Evolutionary conservation across 2,888 invertebrate genomes (phyloP).

Genomic region (Dexiosoma caninum): DNA sequence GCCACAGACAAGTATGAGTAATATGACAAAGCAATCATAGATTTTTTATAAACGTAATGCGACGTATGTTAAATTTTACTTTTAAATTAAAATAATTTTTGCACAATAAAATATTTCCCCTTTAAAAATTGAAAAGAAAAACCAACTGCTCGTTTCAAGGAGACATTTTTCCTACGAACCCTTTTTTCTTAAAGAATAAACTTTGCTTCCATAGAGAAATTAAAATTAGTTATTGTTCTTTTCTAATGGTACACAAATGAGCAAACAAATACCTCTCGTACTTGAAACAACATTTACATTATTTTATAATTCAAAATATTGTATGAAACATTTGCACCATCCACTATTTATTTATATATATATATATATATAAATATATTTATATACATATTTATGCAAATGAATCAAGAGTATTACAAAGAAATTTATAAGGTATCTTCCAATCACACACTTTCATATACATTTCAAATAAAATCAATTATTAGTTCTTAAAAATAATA

Average conservation of each 20-base stretch:
- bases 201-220: neutral
- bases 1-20: too few species aligned
- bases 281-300: conserved; percentile 3
- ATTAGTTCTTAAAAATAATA: neutral
- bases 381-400: too few species aligned
- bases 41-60: too few species aligned
- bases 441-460: neutral
- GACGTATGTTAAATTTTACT: too few species aligned
- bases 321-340: conserved; percentile 23
- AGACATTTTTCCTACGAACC: neutral
- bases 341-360: conserved; percentile 51
- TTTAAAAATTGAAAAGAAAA: too few species aligned
- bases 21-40: too few species aligned
- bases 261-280: neutral
- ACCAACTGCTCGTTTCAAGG: neutral
- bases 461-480: neutral
- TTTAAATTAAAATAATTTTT: too few species aligned
- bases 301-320: conserved; percentile 50
- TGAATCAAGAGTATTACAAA: conserved; percentile 33
- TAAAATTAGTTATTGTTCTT: conserved; percentile 7
- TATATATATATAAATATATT: too few species aligned
- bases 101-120: too few species aligned
- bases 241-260: conserved; percentile 24
- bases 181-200: neutral
- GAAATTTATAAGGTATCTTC: neutral